Evolutionary conservation across 2,113 vertebrate species (phyloP).

Genomic region (Geococcyx californianus): DNA sequence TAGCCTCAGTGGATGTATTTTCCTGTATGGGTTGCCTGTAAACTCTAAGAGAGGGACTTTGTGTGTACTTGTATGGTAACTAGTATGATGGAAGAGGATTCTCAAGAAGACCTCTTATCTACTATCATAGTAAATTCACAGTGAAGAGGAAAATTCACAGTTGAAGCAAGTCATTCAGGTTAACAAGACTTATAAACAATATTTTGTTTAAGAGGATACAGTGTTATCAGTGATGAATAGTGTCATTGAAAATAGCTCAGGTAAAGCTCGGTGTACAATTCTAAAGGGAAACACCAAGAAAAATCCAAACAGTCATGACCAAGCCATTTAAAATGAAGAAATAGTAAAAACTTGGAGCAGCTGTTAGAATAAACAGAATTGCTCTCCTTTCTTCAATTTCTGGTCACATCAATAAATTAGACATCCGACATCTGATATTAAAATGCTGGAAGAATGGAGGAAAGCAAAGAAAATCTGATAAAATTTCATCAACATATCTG

Average conservation of each 20-base stretch:
- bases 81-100: neutral
- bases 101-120: neutral
- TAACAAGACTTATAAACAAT: neutral
- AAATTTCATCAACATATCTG: neutral
- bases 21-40: neutral
- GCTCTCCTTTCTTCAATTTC: neutral
- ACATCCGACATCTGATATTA: neutral
- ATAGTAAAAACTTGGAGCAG: neutral
- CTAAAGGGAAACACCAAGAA: neutral
- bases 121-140: neutral
- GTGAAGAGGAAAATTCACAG: neutral
- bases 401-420: neutral
- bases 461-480: constrained; percentile 18
- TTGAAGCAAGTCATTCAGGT: neutral
- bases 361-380: neutral
- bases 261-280: neutral
- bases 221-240: neutral
- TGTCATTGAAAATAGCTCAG: neutral
- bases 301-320: neutral
- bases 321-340: neutral
- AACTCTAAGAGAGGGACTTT: neutral
- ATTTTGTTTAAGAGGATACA: neutral
- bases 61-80: neutral
- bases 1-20: neutral
- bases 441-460: neutral